Percentiles rank a stretch among this genome's conserved stretches.
These are phyloP conservation scores for Cactoblastis cactorum DNA, from an alignment of 2,888 invertebrate species.

Conservation along the genomic window DNA sequence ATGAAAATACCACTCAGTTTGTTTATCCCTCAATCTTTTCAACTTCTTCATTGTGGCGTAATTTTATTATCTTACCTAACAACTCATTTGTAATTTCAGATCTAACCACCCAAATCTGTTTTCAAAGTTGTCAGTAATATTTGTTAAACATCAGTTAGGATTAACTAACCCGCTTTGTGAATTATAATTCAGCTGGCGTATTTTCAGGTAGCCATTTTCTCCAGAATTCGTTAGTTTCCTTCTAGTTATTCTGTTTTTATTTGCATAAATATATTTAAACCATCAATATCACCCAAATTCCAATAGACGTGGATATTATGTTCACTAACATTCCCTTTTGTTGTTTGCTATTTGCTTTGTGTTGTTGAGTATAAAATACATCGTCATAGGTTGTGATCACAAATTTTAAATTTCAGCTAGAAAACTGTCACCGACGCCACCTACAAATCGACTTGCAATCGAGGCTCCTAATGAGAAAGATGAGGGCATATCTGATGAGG, in stretches of 20 bases:
- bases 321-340: slow-evolving; percentile 20
- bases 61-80: slow-evolving; percentile 7
- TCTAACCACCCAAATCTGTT: slow-evolving; percentile 30
- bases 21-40: slow-evolving; percentile 34
- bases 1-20: slow-evolving; percentile 57
- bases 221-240: slow-evolving; percentile 46
- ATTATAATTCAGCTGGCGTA: slow-evolving; percentile 48
- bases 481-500: slow-evolving; percentile 87
- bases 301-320: slow-evolving; percentile 22
- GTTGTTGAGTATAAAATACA: background rate
- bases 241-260: slow-evolving; percentile 15
- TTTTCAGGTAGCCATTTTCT: slow-evolving; percentile 78
- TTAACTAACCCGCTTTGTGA: slow-evolving; percentile 64
- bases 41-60: slow-evolving; percentile 4
- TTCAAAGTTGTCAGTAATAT: slow-evolving; percentile 36
- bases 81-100: slow-evolving; percentile 17
- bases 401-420: slow-evolving; percentile 71
- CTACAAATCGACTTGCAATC: slow-evolving; percentile 81
- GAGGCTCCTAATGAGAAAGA: slow-evolving; percentile 84
- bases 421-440: slow-evolving; percentile 84
- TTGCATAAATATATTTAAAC: slow-evolving; percentile 23
- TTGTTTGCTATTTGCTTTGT: slow-evolving; percentile 17
- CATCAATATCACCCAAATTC: slow-evolving; percentile 27
- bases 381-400: background rate
- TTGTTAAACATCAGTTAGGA: slow-evolving; percentile 38